Evolutionary conservation across 2,113 vertebrate genomes (phyloP), one percentile per base, ranked within the genome.

Genomic region (Megaceryle maxima): DNA sequence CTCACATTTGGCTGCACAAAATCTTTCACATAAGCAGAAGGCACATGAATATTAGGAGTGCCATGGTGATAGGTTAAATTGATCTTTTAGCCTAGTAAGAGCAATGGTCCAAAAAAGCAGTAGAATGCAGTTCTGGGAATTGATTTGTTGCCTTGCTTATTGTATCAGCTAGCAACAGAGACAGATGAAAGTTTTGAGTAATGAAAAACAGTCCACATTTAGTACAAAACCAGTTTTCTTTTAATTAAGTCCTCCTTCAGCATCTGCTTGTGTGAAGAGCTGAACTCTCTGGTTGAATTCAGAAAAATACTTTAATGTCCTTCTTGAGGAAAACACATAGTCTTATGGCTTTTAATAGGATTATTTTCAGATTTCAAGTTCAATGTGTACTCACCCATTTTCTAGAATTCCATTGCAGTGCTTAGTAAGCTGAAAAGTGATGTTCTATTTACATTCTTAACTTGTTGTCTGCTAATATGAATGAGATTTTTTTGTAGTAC

Each of bases 91-190:
- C 59, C 90, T 78, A 66, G 0, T 85, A 74, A 80, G 51, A 83
- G 56, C 53, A 94, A 80, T 24, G 17, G 37, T 50, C 37, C 59
- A 43, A 46, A 67, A 88, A 87, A 88, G 59, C 19, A 94, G n/a
- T 59, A 88, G 39, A 90, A 88, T 55, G 59, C 17, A 48, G 21
- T 60, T 74, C 31, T 87, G 37, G 10, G 75, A 93, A 95, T 63
- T 90, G 75, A 89, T 95, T 89, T 92, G 78, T 88, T 79, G 85
- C 81, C 44, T 87, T 50, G 25, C 24, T 66, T 80, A 77, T 25
- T 83, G 57, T 88, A 94, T 91, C 55, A 85, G 44, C 46, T 63
- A 55, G 64, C n/a, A 70, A 63, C 64, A 77, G 56, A 92, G 72
- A 83, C 18, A 72, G 63, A 91, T 50, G 63, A 91, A 63, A 86